Conservation (phyloP, 1,140 invertebrate species). For the Drosophila truncata region DNA sequence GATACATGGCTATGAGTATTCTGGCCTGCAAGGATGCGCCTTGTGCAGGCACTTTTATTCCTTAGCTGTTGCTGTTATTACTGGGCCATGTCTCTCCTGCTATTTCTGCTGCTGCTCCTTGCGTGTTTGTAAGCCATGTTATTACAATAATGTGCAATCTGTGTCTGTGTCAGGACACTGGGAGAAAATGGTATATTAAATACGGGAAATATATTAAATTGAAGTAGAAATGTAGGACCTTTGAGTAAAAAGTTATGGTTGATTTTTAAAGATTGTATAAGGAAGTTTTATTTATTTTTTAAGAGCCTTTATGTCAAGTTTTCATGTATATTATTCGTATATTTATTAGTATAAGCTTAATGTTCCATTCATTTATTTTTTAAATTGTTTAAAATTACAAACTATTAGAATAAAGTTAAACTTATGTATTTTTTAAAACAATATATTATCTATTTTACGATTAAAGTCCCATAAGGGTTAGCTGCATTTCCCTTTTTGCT, state of each 20-base stretch:
- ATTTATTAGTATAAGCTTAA: not conserved
- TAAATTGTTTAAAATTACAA: not conserved
- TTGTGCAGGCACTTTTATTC: slow-evolving; percentile 40
- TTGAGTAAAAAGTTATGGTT: no score
- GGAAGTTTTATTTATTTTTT: not conserved
- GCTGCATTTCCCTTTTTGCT: not conserved
- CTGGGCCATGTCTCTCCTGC: slow-evolving; percentile 38
- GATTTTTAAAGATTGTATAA: not conserved
- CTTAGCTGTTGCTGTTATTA: slow-evolving; percentile 41
- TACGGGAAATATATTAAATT: no score
- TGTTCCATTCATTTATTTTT: not conserved
- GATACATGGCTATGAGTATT: slow-evolving; percentile 5
- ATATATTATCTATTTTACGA: not conserved
- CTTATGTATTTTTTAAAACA: not conserved
- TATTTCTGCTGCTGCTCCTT: slow-evolving; percentile 47
- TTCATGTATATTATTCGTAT: not conserved
- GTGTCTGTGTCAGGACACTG: slow-evolving; percentile 2
- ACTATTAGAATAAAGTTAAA: not conserved
- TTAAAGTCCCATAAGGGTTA: not conserved
- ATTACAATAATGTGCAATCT: slow-evolving; percentile 77
- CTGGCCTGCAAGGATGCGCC: slow-evolving; percentile 38
- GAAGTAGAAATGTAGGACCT: no score
- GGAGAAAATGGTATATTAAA: not conserved
- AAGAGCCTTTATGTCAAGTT: not conserved
- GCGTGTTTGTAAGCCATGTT: slow-evolving; percentile 82